phyloP scores from a whole-genome alignment of 2,888 invertebrate genomes.

The Timema cristinae region DNA sequence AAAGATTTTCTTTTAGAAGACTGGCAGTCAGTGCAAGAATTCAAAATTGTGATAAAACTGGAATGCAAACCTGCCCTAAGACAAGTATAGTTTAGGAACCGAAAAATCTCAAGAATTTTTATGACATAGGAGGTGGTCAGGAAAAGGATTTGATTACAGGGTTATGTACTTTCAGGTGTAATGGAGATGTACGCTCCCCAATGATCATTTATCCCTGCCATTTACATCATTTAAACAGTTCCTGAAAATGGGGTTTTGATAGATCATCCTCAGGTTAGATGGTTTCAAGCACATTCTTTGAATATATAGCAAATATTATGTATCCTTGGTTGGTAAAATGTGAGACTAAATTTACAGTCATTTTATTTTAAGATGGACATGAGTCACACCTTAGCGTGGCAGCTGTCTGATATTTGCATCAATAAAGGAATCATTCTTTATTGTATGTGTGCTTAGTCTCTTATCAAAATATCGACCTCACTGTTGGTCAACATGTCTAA shows the following conservation, averaged over 20 bases:
- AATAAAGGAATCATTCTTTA: neutral
- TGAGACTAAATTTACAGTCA: neutral
- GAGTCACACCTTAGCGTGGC: neutral
- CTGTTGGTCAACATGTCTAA: too few species aligned
- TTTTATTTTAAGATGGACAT: neutral
- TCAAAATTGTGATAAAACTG: neutral
- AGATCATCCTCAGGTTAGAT: neutral
- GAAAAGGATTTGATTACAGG: neutral
- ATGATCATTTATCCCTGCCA: conserved; percentile 22
- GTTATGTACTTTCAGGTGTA: neutral
- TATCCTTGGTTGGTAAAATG: neutral
- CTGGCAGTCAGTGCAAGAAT: neutral
- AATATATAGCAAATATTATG: neutral
- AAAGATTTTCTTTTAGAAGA: neutral
- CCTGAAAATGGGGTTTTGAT: conserved; percentile 3
- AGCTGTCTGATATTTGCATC: neutral
- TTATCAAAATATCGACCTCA: too few species aligned
- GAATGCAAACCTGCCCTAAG: conserved; percentile 38
- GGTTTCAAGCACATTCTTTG: neutral
- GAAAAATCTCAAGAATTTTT: neutral
- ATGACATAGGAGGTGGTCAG: neutral
- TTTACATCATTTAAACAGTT: conserved; percentile 27
- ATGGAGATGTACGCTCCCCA: neutral
- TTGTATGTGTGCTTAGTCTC: neutral
- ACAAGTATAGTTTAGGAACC: neutral